Conservation (phyloP, 2,113 vertebrate genomes). For the Pterocles burchelli region DNA sequence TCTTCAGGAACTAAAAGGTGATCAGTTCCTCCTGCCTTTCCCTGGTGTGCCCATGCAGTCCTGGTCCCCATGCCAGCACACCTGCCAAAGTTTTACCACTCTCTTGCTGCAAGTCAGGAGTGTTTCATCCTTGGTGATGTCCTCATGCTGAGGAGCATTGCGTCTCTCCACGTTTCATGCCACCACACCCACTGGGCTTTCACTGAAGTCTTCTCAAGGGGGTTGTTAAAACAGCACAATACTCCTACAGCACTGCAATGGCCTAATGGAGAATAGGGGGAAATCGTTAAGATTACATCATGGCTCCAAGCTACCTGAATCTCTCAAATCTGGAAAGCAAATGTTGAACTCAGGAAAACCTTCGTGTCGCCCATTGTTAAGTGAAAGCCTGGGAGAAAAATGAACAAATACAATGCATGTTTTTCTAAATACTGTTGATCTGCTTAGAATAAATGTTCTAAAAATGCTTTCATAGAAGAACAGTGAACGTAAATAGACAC, state of each 20-base stretch:
- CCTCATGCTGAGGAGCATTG: neutral
- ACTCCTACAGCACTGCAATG: neutral
- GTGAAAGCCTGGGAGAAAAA: conserved; percentile 34
- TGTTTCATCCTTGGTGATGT: neutral
- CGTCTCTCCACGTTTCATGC: accelerated
- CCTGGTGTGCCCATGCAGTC: accelerated
- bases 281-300: conserved; percentile 45
- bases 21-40: neutral
- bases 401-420: neutral
- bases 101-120: neutral
- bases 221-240: neutral
- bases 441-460: conserved; percentile 16
- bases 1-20: neutral
- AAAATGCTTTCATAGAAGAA: conserved; percentile 9
- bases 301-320: neutral
- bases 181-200: neutral
- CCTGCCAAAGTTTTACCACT: neutral
- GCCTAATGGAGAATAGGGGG: conserved; percentile 25
- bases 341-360: conserved; percentile 54
- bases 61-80: neutral
- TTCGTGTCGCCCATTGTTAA: conserved; percentile 30
- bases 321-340: conserved; percentile 31
- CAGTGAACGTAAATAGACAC: neutral
- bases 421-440: conserved; percentile 10
- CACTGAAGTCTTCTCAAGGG: neutral